Evolutionary conservation across 1,140 invertebrate species (phyloP).

Genomic region (Hestina assimilis): DNA sequence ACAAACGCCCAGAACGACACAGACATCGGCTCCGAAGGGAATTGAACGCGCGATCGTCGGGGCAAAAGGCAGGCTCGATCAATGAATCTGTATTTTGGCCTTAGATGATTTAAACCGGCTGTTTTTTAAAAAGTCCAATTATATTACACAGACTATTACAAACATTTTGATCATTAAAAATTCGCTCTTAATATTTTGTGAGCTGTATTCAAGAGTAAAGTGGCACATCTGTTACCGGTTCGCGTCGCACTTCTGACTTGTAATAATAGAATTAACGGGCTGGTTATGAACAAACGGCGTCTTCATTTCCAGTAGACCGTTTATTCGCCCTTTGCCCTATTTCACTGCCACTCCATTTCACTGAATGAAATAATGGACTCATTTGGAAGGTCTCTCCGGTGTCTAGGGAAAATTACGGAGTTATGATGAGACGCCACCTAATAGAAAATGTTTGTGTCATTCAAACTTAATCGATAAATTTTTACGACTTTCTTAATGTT

Average conservation of each 20-base stretch:
- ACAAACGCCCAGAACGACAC: no score
- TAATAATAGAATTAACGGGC: slow-evolving; percentile 76
- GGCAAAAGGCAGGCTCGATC: no score
- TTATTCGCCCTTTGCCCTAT: slow-evolving; percentile 68
- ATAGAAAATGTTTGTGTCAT: slow-evolving; percentile 20
- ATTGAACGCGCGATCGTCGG: no score
- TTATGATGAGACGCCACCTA: slow-evolving; percentile 41
- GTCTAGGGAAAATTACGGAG: slow-evolving; percentile 53
- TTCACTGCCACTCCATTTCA: slow-evolving; percentile 71
- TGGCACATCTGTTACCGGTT: slow-evolving; percentile 70
- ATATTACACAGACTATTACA: no score
- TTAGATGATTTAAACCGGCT: no score
- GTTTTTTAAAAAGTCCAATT: background rate
- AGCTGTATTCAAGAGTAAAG: slow-evolving; percentile 56
- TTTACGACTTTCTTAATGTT: background rate
- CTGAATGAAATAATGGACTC: slow-evolving; percentile 70
- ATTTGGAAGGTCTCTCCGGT: slow-evolving; percentile 55
- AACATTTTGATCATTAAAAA: slow-evolving; percentile 14
- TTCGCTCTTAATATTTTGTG: slow-evolving; percentile 32
- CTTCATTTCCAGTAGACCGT: slow-evolving; percentile 70
- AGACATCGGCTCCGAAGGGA: no score
- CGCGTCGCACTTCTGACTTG: slow-evolving; percentile 65
- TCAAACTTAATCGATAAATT: slow-evolving; percentile 3
- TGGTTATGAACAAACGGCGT: slow-evolving; percentile 76
- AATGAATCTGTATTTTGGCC: no score